Evolutionary conservation across 2,888 invertebrate genomes (phyloP), one percentile per base, ranked within the genome.

Genomic region (Meloe dianella): DNA sequence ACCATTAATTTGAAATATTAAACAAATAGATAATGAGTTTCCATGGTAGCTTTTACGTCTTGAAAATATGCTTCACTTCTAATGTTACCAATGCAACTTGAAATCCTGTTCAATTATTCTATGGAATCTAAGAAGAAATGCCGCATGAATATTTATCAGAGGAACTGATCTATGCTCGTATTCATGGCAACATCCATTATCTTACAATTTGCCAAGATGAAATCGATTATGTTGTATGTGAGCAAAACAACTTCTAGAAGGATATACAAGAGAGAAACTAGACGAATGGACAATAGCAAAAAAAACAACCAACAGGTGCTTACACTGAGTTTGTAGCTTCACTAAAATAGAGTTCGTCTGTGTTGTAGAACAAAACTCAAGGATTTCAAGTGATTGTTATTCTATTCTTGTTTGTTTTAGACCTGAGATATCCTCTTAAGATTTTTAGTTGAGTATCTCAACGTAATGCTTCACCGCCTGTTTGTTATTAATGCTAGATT

Each of bases 301-400:
- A 41, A 41, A 41, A n/a, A 17, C n/a, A 14, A n/a, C n/a, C 41
- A 41, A 41, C 41, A 41, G 41, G 41, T 41, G 41, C 41, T 41
- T 41, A 41, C n/a, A n/a, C 10, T 41, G 41, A 7, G 17, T 41
- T 41, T 41, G 41, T 41, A 41, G 14, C n/a, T 10, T 38, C 6
- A 38, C 38, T n/a, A 38, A n/a, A 38, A 38, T n/a, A 41, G 17
- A 5, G n/a, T 1, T 17, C 17, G 17, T 2, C 12, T 35, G 35
- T 35, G 35, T 35, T 17, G 41, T 41, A n/a, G 1, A 7, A 41
- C 7, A 41, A n/a, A 41, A 41, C 7, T 8, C 41, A 41, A 41
- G 17, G 41, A 41, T 35, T 35, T 35, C 35, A 4, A 35, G 17
- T 41, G 41, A 4, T 41, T 41, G 5, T 12, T 41, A 41, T 41